These are phyloP conservation scores for Stenodema calcarata DNA, from an alignment of 2,888 invertebrate species.

Conservation along the genomic window DNA sequence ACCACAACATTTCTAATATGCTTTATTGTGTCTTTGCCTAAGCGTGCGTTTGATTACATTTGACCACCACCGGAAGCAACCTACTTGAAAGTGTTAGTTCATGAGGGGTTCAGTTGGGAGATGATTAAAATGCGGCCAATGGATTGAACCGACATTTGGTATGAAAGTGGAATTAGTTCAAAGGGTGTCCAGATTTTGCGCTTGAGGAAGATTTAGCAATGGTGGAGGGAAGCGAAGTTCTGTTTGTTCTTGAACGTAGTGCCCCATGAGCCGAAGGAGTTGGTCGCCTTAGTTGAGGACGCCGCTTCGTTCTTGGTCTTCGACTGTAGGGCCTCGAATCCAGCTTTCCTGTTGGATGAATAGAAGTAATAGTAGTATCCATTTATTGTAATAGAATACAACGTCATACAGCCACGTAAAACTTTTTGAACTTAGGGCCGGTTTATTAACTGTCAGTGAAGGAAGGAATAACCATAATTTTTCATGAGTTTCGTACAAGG, in stretches of 20 bases:
- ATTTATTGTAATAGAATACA: no score
- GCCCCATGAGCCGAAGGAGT: conserved; percentile 31
- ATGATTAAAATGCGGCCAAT: no score
- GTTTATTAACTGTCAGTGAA: no score
- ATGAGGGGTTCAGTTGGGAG: no score
- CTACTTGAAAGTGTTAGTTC: not conserved
- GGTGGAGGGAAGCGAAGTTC: conserved; percentile 38
- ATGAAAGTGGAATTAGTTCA: no score
- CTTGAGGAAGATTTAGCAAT: not conserved
- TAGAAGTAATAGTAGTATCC: no score
- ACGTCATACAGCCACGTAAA: no score
- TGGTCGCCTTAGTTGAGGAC: not conserved
- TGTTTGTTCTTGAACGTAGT: conserved; percentile 31
- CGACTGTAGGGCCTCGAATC: conserved; percentile 29
- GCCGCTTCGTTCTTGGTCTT: not conserved
- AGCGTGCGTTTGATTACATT: not conserved
- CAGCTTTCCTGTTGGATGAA: conserved; percentile 25
- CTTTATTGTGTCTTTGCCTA: not conserved
- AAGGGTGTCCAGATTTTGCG: no score
- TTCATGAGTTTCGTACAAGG: no score
- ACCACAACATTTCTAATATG: not conserved
- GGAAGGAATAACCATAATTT: no score
- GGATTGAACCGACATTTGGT: no score
- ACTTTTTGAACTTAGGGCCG: no score
- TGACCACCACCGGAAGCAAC: not conserved